Evolutionary conservation across 2,797 vertebrate species (phyloP), one percentile per base, ranked within the genome.

Genomic region (Hemibagrus guttatus): DNA sequence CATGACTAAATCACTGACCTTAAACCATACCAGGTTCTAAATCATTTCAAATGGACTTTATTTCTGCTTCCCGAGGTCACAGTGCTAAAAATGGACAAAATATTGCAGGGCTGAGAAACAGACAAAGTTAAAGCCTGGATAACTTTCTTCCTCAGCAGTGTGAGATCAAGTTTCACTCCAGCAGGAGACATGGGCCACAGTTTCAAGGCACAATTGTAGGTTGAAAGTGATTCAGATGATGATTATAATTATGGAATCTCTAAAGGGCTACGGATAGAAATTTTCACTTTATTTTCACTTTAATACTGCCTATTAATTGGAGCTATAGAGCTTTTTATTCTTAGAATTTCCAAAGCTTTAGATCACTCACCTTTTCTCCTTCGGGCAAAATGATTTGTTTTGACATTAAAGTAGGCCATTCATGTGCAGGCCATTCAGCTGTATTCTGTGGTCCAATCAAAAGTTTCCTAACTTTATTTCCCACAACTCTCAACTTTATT

Each of bases 1-100:
- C 76, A 79, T 79, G 56, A 8, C 19, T 39, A 59, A 79, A 58
- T 58, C 75, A 35, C 52, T 58, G 75, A 78, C 76, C 28, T 16
- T 26, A 59, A 80, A 61, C 19, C 76, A 35, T 58, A 11, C 35
- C 76, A 59, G 31, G 54, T 31, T 79, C 31, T 35, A 23, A 35
- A 59, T 59, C 56, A 59, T 26, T 79, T 79, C 35, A 79, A 78
- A 58, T 78, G n/a, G 28, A 35, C 52, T 49, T 74, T 46, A 46
- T 75, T 52, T 75, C 13, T 17, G 72, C 72, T 58, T 39, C 76
- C 6, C 31, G 31, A 14, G 59, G 76, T 56, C 56, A 42, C 58
- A 26, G 23, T n/a, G 12, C 17, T 26, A 59, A 35, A 59, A 80
- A 61, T 39, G 31, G 5, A 26, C 9, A 11, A 26, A 26, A 26